A percentile compares a stretch with the other conserved stretches of the same genome.
Conservation (phyloP, 2,888 invertebrate species). For the Drosophila austrosaltans region DNA sequence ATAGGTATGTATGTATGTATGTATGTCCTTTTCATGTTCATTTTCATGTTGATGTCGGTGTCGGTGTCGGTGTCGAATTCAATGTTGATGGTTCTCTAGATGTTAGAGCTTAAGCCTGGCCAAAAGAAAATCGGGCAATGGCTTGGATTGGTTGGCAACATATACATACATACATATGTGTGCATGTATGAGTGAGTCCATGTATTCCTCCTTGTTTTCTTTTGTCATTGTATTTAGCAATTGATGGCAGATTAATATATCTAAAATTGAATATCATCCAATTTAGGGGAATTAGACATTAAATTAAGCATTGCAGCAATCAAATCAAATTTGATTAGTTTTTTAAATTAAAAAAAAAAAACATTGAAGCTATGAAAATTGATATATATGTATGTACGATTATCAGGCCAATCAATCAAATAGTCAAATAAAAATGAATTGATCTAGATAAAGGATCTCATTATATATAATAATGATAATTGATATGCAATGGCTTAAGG, state of each 20-base stretch:
- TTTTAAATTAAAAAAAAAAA: neutral
- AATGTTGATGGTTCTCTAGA: constrained; percentile 10
- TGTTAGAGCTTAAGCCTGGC: constrained; percentile 2
- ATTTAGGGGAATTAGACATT: neutral
- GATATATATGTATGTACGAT: neutral
- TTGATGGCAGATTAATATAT: neutral
- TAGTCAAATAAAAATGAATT: too few relatives aligned
- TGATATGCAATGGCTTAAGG: too few relatives aligned
- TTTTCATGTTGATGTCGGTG: constrained; percentile 9
- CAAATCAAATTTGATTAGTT: neutral
- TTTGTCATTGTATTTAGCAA: neutral
- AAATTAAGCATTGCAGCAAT: neutral
- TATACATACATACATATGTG: neutral
- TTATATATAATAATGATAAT: too few relatives aligned
- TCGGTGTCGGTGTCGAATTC: constrained; percentile 1
- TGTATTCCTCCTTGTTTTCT: too few relatives aligned
- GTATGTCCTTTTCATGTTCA: constrained; percentile 14
- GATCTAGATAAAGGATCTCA: too few relatives aligned
- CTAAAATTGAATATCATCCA: neutral
- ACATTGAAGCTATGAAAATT: neutral
- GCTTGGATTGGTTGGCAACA: neutral
- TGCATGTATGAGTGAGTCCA: neutral
- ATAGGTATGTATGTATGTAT: constrained; percentile 7
- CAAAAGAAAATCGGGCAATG: neutral
- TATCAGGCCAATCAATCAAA: too few relatives aligned